phyloP scores from a whole-genome alignment of 2,888 invertebrate genomes.

The Lasioglossum vierecki region DNA sequence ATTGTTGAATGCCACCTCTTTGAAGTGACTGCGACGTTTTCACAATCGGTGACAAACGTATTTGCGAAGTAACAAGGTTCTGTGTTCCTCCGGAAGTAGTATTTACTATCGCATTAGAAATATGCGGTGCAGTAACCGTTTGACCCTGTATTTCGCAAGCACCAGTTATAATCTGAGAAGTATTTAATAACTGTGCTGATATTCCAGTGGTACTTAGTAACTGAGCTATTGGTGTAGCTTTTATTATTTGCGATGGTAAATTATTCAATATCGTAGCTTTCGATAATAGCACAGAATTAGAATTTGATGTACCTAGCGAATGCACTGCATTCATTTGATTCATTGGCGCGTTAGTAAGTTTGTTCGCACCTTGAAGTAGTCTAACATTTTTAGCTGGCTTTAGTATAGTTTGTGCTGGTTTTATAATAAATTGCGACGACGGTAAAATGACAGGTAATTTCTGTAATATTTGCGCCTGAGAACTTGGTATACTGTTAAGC shows the following conservation, averaged over 20 bases:
- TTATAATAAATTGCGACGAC: conserved; percentile 78
- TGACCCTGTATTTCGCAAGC: conserved; percentile 70
- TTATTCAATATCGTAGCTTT: conserved; percentile 75
- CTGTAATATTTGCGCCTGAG: conserved; percentile 75
- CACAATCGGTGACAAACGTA: conserved; percentile 71
- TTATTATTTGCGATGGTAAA: conserved; percentile 75
- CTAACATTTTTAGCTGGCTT: conserved; percentile 76
- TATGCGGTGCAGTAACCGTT: conserved; percentile 54
- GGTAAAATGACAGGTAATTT: conserved; percentile 75
- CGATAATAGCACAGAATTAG: conserved; percentile 77
- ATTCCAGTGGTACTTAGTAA: conserved; percentile 71
- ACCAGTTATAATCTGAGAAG: conserved; percentile 71
- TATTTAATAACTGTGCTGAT: conserved; percentile 72
- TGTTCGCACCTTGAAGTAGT: conserved; percentile 73
- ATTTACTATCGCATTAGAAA: conserved; percentile 56
- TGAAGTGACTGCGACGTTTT: conserved; percentile 71
- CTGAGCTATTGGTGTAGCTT: conserved; percentile 75
- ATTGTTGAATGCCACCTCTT: conserved; percentile 72
- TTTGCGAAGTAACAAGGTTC: conserved; percentile 68
- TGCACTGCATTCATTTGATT: conserved; percentile 57
- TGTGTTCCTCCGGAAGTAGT: conserved; percentile 62
- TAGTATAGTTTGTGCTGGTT: conserved; percentile 76
- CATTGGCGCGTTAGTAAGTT: conserved; percentile 61
- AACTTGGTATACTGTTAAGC: conserved; percentile 58
- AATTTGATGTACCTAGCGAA: conserved; percentile 56